These are phyloP conservation scores for Actenoides lindsayi DNA, from an alignment of 2,113 vertebrate species.

Conservation along the genomic window DNA sequence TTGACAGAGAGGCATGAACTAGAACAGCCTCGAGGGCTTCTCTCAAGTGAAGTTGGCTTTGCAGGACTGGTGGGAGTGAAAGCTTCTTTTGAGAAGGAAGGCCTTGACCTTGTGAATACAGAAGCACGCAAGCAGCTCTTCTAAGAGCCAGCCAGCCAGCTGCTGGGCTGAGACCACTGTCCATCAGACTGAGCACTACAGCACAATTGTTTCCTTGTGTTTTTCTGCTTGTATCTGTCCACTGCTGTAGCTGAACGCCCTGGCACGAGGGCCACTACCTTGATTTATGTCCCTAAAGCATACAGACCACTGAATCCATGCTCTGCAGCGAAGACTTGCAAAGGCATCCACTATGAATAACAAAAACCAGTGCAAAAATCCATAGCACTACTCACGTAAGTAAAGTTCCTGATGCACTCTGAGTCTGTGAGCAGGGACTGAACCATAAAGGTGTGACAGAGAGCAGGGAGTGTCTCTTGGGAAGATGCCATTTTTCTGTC, in stretches of 20 bases:
- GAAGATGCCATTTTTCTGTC: neutral
- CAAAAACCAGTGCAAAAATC: neutral
- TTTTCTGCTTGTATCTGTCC: neutral
- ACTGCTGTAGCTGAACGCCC: neutral
- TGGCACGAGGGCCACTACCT: neutral
- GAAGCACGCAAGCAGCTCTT: neutral
- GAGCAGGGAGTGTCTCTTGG: neutral
- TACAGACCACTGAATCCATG: accelerated
- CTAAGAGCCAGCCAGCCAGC: neutral
- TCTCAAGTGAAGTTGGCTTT: neutral
- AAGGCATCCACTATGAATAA: neutral
- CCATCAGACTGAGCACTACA: neutral
- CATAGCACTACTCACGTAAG: neutral
- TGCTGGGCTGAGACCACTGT: neutral
- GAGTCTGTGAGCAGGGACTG: neutral
- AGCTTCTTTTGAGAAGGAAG: neutral
- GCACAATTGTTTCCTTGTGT: neutral
- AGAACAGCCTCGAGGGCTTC: neutral
- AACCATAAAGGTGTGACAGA: neutral
- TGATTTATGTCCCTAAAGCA: neutral
- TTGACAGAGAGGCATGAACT: neutral
- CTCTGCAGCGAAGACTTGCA: neutral
- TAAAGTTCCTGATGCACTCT: neutral
- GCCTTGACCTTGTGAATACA: neutral
- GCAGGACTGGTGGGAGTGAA: neutral